These are phyloP conservation scores for Cylindroiulus punctatus DNA, from an alignment of 2,888 invertebrate genomes.

Conservation along the genomic window DNA sequence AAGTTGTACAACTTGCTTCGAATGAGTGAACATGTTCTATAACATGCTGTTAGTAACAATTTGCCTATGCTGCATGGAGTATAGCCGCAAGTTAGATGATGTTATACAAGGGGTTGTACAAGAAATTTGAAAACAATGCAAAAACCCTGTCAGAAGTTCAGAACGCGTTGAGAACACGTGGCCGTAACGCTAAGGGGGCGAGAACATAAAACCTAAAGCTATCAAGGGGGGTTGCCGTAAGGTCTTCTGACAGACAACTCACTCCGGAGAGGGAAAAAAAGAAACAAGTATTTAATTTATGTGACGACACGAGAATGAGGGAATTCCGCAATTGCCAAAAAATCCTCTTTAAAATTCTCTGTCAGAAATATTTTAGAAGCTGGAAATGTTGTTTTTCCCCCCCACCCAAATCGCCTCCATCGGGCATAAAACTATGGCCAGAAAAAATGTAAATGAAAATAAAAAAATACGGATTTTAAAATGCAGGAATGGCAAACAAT, in stretches of 20 bases:
- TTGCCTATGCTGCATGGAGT: no score
- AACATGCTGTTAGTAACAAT: no score
- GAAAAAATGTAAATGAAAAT: no score
- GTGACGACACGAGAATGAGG: conserved; percentile 3
- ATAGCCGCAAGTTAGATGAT: no score
- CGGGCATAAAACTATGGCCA: no score
- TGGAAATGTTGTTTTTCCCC: not conserved
- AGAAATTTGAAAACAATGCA: no score
- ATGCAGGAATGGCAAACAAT: not conserved
- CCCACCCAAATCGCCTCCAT: not conserved
- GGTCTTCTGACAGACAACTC: not conserved
- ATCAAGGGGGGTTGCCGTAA: no score
- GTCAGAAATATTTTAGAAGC: not conserved
- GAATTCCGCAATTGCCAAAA: not conserved
- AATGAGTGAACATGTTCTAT: no score
- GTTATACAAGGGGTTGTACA: no score
- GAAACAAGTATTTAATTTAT: conserved; percentile 6
- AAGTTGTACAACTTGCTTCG: no score
- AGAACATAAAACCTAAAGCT: not conserved
- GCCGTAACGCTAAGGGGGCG: not conserved
- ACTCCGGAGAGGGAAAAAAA: not conserved
- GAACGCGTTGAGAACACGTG: no score
- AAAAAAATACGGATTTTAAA: not conserved
- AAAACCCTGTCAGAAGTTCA: no score
- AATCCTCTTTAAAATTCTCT: not conserved